These are phyloP conservation scores for Falco novaeseelandiae DNA, from an alignment of 2,797 vertebrate genomes.

Conservation along the genomic window DNA sequence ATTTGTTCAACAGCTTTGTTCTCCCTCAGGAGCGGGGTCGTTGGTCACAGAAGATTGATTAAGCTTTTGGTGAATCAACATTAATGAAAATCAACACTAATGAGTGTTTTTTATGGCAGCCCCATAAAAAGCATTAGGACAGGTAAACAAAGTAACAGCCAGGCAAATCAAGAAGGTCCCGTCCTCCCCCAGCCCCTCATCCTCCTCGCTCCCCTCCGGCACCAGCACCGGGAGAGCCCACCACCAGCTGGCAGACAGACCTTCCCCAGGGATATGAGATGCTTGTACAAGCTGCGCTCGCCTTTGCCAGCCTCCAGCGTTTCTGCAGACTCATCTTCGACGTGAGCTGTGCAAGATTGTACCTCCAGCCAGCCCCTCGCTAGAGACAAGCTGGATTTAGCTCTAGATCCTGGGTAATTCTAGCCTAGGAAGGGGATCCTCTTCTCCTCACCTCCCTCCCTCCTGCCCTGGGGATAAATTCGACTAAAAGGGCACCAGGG, in stretches of 20 bases:
- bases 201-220: not conserved
- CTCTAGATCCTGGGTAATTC: not conserved
- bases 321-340: not conserved
- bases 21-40: conserved; percentile 67
- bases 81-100: conserved; percentile 82
- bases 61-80: conserved; percentile 79
- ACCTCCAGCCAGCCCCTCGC: not conserved
- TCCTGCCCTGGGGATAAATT: not conserved
- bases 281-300: accelerated
- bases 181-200: not conserved
- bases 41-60: conserved; percentile 81
- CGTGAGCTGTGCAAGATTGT: accelerated
- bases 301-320: not conserved
- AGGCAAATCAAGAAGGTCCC: not conserved
- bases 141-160: conserved; percentile 65
- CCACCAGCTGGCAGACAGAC: not conserved
- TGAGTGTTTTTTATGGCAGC: conserved; percentile 77
- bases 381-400: not conserved
- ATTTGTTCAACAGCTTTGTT: conserved; percentile 78
- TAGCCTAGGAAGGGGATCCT: not conserved
- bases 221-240: not conserved
- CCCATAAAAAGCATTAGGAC: conserved; percentile 68
- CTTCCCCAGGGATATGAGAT: not conserved
- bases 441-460: not conserved
- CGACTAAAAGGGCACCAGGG: accelerated